Evolutionary conservation across 2,797 vertebrate species (phyloP), one percentile per base, ranked within the genome.

Genomic region (Alectoris magna): DNA sequence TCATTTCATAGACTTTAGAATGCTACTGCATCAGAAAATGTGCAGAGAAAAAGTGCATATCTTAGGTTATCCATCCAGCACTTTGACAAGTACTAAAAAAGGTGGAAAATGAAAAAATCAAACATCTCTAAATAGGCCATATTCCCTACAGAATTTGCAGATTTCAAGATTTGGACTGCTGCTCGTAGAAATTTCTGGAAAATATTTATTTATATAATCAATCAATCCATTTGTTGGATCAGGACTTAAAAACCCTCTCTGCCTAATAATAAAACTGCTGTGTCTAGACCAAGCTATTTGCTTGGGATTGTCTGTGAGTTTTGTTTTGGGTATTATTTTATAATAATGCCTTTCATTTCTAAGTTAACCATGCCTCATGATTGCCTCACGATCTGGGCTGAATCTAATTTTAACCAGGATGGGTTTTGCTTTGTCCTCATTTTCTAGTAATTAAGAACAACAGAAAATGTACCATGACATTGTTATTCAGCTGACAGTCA

Each of bases 371-470:
- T 79, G 91, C 64, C 94, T 91, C 79, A 97, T 94, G 94, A 96
- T 97, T 95, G 91, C 95, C 94, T 95, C 87, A 95, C 93, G 94
- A 97, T 97, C 95, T 95, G 92, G 95, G 94, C 89, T 96, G 91
- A 96, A 94, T 97, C 97, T 96, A 97, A 98, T 95, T 97, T 96
- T 95, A 96, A 90, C 89, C 88, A 93, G 80, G 93, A 96, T 97
- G 83, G 91, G 83, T 96, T 96, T 97, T 97, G 86, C 95, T 96
- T 97, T 97, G 97, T 97, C 97, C 97, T 97, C 96, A 96, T 98
- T 98, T 97, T 96, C 94, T 84, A 95, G 94, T 97, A 97, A 98
- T 98, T 97, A 97, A 96, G 96, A 97, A 95, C 97, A 97, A 97
- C 94, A 97, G 96, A 97, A 97, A 97, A 96, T 84, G 89, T 94